Base-by-base conservation (phyloP, 2,797 vertebrate genomes). In the Sebastolobus altivelis region DNA sequence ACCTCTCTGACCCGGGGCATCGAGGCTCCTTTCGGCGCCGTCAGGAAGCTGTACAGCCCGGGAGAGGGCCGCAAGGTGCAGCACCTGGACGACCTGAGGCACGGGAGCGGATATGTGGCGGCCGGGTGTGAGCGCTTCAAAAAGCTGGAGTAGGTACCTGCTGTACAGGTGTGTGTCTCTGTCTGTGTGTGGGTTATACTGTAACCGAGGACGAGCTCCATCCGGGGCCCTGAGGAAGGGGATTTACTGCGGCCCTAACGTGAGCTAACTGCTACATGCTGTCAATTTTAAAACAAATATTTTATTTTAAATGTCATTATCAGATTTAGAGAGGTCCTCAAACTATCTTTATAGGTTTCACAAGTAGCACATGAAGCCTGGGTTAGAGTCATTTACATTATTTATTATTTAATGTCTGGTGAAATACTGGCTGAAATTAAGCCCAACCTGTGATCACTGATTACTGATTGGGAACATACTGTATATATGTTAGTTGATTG, bases 101-200 rank as follows among this genome's bases (percentile, higher is more conserved):
- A 93, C 0, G 93, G 96, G 1, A 87, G 93, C 33, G 91, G 58
- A 75, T 96, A 96, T 8, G 95, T 96, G 1, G 96, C 95, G 1
- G 96, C 94, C 0, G 96, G 96, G 46, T 88, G 88, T 3, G 96
- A 97, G 85, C 87, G 75, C 27, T 96, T 97, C 87, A 95, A 93
- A 88, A 93, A 91, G 52, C 87, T 97, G 2, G 87, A 95, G 96
- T 96, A 92, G 93, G 96, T 96, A 81, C 9, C 67, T 2, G 2
- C 2, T 67, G 38, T 37, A 8, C 49, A n/a, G 25, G 22, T 65
- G 54, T 76, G 3, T 49, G 25, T 25, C 25, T 25, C 16, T 1
- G 14, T 20, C 31, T n/a, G 46, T 37, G 37, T 74, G 20, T 58
- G 37, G 61, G 33, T 4, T 35, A 5, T 8, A 20, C 11, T 16